Evolutionary conservation across 2,888 invertebrate species (phyloP), one percentile per base, ranked within the genome.

Genomic region (Eristalis tenax): DNA sequence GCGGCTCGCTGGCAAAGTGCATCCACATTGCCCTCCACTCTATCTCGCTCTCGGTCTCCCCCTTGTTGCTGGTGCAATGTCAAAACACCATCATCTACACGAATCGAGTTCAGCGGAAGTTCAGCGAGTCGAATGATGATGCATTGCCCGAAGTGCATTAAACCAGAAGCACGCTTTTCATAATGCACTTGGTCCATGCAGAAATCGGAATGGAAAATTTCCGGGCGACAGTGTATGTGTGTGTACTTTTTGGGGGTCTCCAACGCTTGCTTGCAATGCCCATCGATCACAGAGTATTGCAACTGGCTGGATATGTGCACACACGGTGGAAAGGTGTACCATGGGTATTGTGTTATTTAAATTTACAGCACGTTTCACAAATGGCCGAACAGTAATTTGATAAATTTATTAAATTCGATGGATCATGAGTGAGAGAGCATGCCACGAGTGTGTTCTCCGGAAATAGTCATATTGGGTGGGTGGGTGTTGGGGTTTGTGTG

Each of bases 321-420:
- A 50, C 50, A 50, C 50, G 74, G 38, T 6, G 59, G 66, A 66
- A 66, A 59, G 75, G 59, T 79, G 63, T 22, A 65, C 75, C 74
- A 69, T 73, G 70, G 87, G 69, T 78, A 65, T 83, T 89, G 88
- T 86, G 80, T 81, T 88, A 89, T 89, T 89, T 89, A 89, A 89
- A 88, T 89, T 89, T 89, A 89, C 88, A 89, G 88, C 88, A 88
- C 88, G 89, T 89, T 89, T 85, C 83, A 89, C 89, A 89, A 89
- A 88, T 89, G 83, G 77, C 81, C 88, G 77, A 83, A 74, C 59
- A 79, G 88, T 89, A 89, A 89, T 89, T 89, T 89, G 89, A 89
- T 89, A 89, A 89, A 89, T 89, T 89, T 89, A 89, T 89, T 89
- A 89, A 89, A 89, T 88, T 86, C 87, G 65, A 76, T 83, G 83